Conservation (phyloP, 92 coral and sea anemone genomes). For the Anthopleura xanthogrammica region DNA sequence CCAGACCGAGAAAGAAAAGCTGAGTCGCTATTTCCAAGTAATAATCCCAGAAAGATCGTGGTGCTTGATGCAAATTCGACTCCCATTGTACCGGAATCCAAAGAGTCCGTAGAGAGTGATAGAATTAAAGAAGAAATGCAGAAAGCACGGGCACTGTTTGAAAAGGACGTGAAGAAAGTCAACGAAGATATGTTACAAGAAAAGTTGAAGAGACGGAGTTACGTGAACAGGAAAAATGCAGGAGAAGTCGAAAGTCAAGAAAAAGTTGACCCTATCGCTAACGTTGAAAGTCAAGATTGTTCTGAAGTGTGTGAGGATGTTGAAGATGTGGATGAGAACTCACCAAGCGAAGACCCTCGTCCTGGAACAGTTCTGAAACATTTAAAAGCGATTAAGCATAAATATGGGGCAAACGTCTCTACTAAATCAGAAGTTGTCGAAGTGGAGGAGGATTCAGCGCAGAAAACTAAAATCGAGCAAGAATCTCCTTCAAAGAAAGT, state of each 20-base stretch:
- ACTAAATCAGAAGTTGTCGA: not conserved
- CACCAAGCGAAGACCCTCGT: constrained; percentile 35
- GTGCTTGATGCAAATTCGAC: not conserved
- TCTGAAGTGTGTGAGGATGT: not conserved
- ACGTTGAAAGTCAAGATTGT: constrained; percentile 16
- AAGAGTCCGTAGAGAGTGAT: not conserved
- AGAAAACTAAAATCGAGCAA: not conserved
- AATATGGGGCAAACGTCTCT: constrained; percentile 7
- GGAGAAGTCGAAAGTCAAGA: not conserved
- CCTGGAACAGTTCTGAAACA: constrained; percentile 41
- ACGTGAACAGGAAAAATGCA: not conserved
- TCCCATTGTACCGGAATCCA: not conserved
- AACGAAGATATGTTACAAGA: constrained; percentile 59
- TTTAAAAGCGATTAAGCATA: constrained; percentile 31
- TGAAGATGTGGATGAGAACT: constrained; percentile 19
- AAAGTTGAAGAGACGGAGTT: constrained; percentile 2
- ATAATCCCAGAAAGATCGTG: not conserved
- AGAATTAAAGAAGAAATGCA: constrained; percentile 12
- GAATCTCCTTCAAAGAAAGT: constrained; percentile 8
- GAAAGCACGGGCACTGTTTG: constrained; percentile 15
- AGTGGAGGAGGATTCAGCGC: not conserved
- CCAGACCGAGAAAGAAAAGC: not conserved
- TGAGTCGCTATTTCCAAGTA: not conserved
- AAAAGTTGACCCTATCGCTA: not conserved
- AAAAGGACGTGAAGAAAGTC: constrained; percentile 39